A percentile compares a stretch with the other conserved stretches of the same genome.
Conservation (phyloP, 2,888 invertebrate species). For the Pheosia tremula region DNA sequence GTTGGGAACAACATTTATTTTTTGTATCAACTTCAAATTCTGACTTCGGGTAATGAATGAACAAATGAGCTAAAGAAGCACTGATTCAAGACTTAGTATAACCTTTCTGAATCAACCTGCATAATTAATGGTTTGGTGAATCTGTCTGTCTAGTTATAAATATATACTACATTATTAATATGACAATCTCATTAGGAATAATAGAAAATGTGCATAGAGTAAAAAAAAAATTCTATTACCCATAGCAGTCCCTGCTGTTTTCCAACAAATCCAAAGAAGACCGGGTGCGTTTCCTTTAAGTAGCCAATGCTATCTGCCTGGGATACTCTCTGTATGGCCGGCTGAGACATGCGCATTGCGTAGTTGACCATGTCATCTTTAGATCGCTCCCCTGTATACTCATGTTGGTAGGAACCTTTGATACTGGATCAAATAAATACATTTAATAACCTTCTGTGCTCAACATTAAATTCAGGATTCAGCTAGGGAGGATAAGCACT, state of each 20-base stretch:
- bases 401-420: slow-evolving; percentile 90
- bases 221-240: slow-evolving; percentile 74
- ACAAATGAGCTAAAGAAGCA: too few relatives aligned
- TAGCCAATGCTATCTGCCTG: slow-evolving; percentile 91
- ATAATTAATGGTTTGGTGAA: too few relatives aligned
- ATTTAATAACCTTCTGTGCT: background rate
- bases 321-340: slow-evolving; percentile 92
- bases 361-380: slow-evolving; percentile 96
- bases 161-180: too few relatives aligned
- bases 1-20: too few relatives aligned
- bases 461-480: too few relatives aligned
- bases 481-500: too few relatives aligned
- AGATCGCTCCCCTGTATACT: slow-evolving; percentile 93
- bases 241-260: slow-evolving; percentile 90
- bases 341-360: slow-evolving; percentile 94
- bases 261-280: slow-evolving; percentile 96
- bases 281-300: slow-evolving; percentile 89
- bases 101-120: too few relatives aligned
- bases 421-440: slow-evolving; percentile 81
- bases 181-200: too few relatives aligned
- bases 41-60: too few relatives aligned
- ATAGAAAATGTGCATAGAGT: background rate
- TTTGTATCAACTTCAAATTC: too few relatives aligned
- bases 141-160: too few relatives aligned
- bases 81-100: too few relatives aligned